Conservation (phyloP, 2,797 vertebrate genomes). For the Sebastiscus tertius region DNA sequence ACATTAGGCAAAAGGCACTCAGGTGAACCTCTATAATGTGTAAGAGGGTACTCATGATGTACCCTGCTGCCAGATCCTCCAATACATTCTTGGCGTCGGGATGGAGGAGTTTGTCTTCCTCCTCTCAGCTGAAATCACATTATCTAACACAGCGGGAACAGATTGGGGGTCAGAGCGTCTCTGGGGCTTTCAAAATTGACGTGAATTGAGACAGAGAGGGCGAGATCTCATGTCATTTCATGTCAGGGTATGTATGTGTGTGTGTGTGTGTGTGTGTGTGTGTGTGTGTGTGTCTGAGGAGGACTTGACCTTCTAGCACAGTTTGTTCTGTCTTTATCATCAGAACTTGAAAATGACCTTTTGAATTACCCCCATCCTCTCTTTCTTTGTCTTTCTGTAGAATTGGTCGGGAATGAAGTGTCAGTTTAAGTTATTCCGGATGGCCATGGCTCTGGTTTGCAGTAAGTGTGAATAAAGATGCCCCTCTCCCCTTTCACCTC, state of each 20-base stretch:
- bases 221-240: constrained; percentile 28
- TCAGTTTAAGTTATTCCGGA: constrained; percentile 97
- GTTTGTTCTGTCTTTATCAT: constrained; percentile 25
- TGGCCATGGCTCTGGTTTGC: constrained; percentile 97
- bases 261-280: constrained; percentile 11
- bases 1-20: constrained; percentile 17
- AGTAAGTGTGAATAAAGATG: constrained; percentile 87
- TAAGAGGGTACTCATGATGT: constrained; percentile 31
- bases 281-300: constrained; percentile 18
- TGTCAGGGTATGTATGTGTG: not conserved
- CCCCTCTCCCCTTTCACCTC: not conserved
- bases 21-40: constrained; percentile 43
- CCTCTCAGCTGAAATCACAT: constrained; percentile 51
- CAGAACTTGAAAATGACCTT: constrained; percentile 19
- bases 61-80: constrained; percentile 11
- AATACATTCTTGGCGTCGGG: constrained; percentile 28
- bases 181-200: constrained; percentile 44
- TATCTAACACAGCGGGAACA: constrained; percentile 43
- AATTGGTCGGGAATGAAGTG: constrained; percentile 99
- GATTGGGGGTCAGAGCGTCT: constrained; percentile 42
- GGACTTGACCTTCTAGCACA: constrained; percentile 27
- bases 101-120: constrained; percentile 27
- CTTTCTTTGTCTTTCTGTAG: constrained; percentile 73
- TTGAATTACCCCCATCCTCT: constrained; percentile 5
- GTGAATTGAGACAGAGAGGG: constrained; percentile 42